Conservation (phyloP, 1,140 invertebrate genomes). For the Brachionus calyciflorus region DNA sequence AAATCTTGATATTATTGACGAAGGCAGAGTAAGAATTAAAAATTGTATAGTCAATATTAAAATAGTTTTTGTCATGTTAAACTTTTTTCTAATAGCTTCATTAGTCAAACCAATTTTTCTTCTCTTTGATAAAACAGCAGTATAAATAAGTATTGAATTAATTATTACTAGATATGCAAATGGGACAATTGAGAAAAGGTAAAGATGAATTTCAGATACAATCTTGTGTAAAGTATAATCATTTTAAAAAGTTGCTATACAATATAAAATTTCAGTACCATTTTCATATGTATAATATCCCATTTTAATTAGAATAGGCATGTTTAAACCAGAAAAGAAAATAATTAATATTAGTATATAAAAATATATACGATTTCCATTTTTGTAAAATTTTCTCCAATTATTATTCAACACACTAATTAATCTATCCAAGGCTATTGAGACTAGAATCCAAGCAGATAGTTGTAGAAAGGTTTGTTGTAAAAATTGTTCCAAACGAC, state of each 20-base stretch:
- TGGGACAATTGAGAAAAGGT: background rate
- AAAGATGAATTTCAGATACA: background rate
- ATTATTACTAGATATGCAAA: background rate
- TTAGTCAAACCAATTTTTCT: background rate
- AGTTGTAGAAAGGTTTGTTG: background rate
- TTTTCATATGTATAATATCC: background rate
- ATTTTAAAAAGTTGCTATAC: background rate
- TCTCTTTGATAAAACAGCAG: background rate
- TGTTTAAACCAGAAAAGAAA: background rate
- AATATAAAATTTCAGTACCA: background rate
- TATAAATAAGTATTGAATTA: background rate
- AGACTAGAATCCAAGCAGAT: slow-evolving; percentile 1
- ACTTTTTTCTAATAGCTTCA: background rate
- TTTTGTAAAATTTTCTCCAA: background rate
- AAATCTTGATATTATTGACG: slow-evolving; percentile 6
- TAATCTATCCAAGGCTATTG: background rate
- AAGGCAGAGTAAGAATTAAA: background rate
- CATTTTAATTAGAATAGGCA: background rate
- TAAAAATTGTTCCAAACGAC: background rate
- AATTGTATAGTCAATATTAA: background rate
- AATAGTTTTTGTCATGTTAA: slow-evolving; percentile 1
- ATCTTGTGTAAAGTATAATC: background rate
- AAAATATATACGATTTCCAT: background rate
- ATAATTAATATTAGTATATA: background rate
- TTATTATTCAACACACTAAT: background rate